Base-by-base conservation (phyloP, 2,888 invertebrate genomes). In the Pammene aurita region DNA sequence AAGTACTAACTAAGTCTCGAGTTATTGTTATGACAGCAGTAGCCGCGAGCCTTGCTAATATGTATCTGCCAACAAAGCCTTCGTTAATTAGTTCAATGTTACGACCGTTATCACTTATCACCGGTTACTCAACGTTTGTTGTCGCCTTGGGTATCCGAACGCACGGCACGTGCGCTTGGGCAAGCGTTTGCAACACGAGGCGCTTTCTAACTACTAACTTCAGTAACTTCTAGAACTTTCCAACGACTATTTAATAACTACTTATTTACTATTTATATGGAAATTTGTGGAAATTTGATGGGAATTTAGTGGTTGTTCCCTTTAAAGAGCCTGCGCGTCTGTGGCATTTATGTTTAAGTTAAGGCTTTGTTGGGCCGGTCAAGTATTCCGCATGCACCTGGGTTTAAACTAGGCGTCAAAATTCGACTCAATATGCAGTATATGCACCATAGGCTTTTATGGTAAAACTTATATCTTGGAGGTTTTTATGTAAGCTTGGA, bases 121-220 rank as follows among this genome's bases (percentile, higher is more conserved):
- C n/a, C 26, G 13, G 48, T 69, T 69, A 55, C 65, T 14, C 65
- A 69, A 69, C 16, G 44, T 68, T 68, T 68, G 68, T 68, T 68
- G 68, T 69, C 65, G 60, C 69, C 64, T 69, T 69, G 64, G 64
- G 54, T 46, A 46, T 65, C 44, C 60, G 55, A 38, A 69, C 69
- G 58, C 69, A 26, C n/a, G 60, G 69, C 69, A 69, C 69, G 69
- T 64, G 68, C 69, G 41, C 42, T 34, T 64, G 50, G 38, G 54
- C 57, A 63, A 52, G 18, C 16, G 57, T 64, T 69, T 65, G 64
- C 69, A 69, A 69, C 60, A 69, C 34, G 46, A 52, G 55, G 58
- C 64, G 69, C 69, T 69, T 69, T 69, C 69, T 69, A 69, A 69
- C 69, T 68, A 64, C 58, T 65, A 55, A 65, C 58, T 69, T 65